These are phyloP conservation scores for Petaurus breviceps DNA, from an alignment of 2,113 vertebrate genomes.

Conservation along the genomic window DNA sequence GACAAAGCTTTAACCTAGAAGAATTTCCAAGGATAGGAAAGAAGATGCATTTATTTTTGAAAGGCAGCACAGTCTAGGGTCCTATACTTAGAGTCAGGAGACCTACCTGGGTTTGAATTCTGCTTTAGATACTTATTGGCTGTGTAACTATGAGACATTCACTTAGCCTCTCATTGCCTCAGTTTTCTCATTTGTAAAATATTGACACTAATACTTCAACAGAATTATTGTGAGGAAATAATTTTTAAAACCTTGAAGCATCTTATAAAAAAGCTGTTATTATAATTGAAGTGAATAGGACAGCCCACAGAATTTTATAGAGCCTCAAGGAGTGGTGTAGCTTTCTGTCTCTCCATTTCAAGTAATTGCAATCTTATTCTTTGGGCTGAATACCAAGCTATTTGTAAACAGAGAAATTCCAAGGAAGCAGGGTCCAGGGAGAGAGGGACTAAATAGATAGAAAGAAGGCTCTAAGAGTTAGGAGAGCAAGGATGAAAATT, in stretches of 20 bases:
- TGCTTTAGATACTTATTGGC: neutral
- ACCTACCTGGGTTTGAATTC: neutral
- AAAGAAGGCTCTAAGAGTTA: neutral
- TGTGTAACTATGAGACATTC: neutral
- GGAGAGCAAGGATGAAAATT: neutral
- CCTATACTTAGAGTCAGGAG: neutral
- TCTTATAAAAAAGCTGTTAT: neutral
- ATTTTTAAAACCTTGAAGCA: neutral
- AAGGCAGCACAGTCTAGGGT: neutral
- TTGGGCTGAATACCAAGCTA: neutral
- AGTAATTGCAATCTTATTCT: neutral
- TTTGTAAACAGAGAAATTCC: neutral
- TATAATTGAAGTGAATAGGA: neutral
- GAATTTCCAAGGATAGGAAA: neutral
- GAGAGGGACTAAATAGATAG: neutral
- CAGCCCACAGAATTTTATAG: neutral
- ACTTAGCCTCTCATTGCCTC: neutral
- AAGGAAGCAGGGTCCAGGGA: neutral
- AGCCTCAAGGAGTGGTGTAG: neutral
- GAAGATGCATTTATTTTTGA: neutral
- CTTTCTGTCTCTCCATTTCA: neutral
- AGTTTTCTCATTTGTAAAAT: neutral
- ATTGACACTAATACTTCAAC: neutral
- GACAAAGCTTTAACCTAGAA: neutral
- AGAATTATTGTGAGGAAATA: neutral